These are phyloP conservation scores for Dichetophora obliterata DNA, from an alignment of 2,888 invertebrate genomes.

Conservation along the genomic window DNA sequence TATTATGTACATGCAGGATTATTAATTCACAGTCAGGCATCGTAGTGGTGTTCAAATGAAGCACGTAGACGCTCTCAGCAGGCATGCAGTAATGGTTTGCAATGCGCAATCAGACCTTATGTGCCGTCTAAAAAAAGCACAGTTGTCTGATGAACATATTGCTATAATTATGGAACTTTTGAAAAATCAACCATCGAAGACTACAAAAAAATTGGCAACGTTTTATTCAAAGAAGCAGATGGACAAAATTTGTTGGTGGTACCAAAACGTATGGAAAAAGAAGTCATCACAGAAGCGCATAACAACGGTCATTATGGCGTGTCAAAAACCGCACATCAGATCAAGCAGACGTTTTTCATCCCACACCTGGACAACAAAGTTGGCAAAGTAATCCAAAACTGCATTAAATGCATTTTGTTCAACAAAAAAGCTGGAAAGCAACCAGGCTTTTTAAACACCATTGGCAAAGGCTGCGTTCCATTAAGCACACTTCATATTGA, in stretches of 20 bases:
- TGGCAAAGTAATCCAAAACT: conserved; percentile 14
- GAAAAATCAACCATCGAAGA: conserved; percentile 26
- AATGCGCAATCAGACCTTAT: conserved; percentile 22
- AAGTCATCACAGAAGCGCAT: conserved; percentile 39
- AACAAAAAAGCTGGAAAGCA: conserved; percentile 55
- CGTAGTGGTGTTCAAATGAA: conserved; percentile 45
- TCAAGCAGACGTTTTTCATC: not conserved
- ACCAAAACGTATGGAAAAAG: conserved; percentile 38
- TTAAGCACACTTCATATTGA: conserved; percentile 41
- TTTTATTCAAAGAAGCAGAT: conserved; percentile 38
- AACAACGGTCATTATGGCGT: conserved; percentile 12
- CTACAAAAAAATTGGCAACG: conserved; percentile 35
- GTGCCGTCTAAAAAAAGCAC: conserved; percentile 22
- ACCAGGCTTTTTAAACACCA: conserved; percentile 57
- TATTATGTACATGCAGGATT: conserved; percentile 49
- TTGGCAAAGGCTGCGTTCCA: conserved; percentile 57
- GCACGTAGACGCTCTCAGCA: conserved; percentile 49
- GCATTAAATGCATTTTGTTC: conserved; percentile 37
- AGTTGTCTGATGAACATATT: conserved; percentile 33
- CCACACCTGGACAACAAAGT: conserved; percentile 4
- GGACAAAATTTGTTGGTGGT: conserved; percentile 40
- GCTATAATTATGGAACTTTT: conserved; percentile 32
- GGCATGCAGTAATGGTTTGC: conserved; percentile 30
- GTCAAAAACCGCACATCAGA: not conserved
- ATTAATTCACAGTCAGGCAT: conserved; percentile 46